These are phyloP conservation scores for Archocentrus centrarchus DNA, from an alignment of 2,113 vertebrate species.

Conservation along the genomic window DNA sequence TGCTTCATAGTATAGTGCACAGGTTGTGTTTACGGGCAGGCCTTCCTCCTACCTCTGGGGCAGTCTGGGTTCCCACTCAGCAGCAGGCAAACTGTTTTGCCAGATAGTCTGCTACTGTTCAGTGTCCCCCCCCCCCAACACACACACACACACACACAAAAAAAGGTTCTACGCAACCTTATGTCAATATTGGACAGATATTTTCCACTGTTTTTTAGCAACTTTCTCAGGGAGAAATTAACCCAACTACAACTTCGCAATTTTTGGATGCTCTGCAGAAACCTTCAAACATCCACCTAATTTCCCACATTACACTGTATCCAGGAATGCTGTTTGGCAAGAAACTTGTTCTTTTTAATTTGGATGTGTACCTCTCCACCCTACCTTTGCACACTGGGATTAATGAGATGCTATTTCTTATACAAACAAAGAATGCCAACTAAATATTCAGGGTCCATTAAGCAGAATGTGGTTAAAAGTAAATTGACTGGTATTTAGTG, in stretches of 20 bases:
- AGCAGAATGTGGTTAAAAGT: background rate
- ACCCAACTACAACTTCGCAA: background rate
- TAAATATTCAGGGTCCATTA: background rate
- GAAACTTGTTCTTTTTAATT: background rate
- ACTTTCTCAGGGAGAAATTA: background rate
- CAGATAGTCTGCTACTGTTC: no score
- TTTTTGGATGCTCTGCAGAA: background rate
- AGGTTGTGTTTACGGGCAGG: no score
- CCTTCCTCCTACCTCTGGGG: no score
- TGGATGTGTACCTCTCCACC: background rate
- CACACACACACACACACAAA: no score
- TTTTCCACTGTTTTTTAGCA: background rate
- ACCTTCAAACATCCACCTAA: background rate
- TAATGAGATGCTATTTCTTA: background rate
- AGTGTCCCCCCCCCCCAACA: no score
- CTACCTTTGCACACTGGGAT: background rate
- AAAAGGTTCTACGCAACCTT: no score
- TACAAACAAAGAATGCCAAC: background rate
- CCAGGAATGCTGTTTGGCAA: background rate
- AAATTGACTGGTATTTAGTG: no score
- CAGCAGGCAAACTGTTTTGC: no score
- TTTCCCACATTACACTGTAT: background rate
- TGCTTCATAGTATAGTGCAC: no score
- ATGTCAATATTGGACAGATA: background rate
- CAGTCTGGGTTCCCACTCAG: no score